These are phyloP conservation scores for Asbolus verrucosus DNA, from an alignment of 1,140 invertebrate genomes.

Conservation along the genomic window DNA sequence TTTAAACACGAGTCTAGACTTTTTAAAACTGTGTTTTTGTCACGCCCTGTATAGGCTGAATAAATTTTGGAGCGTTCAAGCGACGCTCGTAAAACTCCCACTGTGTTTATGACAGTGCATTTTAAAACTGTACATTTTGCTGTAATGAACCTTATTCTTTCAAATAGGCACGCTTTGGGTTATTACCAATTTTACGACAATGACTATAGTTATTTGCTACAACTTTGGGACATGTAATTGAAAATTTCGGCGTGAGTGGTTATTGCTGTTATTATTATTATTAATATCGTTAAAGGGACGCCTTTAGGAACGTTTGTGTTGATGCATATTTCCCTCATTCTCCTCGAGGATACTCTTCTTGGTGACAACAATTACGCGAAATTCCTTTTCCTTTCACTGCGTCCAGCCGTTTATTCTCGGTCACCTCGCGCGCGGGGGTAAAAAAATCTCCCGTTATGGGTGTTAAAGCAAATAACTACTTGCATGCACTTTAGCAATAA, in stretches of 20 bases:
- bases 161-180: slow-evolving; percentile 17
- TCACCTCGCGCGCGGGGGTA: slow-evolving; percentile 15
- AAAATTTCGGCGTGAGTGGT: too few relatives aligned
- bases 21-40: too few relatives aligned
- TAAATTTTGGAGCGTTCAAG: not conserved
- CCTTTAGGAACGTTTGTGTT: not conserved
- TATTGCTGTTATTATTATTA: too few relatives aligned
- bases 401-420: slow-evolving; percentile 4
- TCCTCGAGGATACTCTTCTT: not conserved
- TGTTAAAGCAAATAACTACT: slow-evolving; percentile 39
- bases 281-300: too few relatives aligned
- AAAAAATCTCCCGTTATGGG: slow-evolving; percentile 38
- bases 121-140: slow-evolving; percentile 23
- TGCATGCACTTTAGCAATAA: slow-evolving; percentile 41
- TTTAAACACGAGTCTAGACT: too few relatives aligned
- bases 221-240: too few relatives aligned
- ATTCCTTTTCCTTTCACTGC: slow-evolving; percentile 10
- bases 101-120: slow-evolving; percentile 8
- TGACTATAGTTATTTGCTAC: slow-evolving; percentile 18
- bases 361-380: slow-evolving; percentile 10
- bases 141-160: slow-evolving; percentile 13
- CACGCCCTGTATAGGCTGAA: too few relatives aligned
- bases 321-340: not conserved
- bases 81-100: not conserved
- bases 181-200: slow-evolving; percentile 27